Evolutionary conservation across 2,888 invertebrate species (phyloP).

Genomic region (Ctena decussata): DNA sequence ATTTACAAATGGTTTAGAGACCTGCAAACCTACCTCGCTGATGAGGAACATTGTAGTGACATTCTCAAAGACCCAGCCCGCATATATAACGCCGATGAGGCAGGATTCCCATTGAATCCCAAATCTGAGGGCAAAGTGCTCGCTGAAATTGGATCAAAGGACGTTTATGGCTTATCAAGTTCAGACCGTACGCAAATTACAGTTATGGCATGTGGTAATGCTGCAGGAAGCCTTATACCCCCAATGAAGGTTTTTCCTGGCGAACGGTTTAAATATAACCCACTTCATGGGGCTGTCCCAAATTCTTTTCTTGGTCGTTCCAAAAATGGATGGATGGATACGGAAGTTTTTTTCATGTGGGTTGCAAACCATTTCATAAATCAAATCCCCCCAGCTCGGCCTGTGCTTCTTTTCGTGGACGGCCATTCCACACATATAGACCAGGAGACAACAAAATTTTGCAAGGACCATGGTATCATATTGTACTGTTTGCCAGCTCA

Average conservation of each 20-base stretch:
- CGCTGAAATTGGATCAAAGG: constrained; percentile 13
- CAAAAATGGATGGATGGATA: constrained; percentile 59
- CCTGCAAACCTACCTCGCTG: background rate
- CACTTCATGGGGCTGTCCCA: constrained; percentile 17
- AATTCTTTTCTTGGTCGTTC: constrained; percentile 36
- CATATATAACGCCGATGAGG: constrained; percentile 38
- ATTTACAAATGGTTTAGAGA: background rate
- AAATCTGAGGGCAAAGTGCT: constrained; percentile 22
- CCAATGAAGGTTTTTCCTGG: constrained; percentile 55
- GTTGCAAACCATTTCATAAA: constrained; percentile 2
- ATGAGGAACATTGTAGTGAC: background rate
- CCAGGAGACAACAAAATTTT: constrained; percentile 8
- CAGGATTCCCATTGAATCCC: constrained; percentile 27
- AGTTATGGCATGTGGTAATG: constrained; percentile 51
- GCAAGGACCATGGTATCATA: constrained; percentile 40
- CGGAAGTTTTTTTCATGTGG: constrained; percentile 37
- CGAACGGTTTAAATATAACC: constrained; percentile 37
- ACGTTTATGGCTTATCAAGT: constrained; percentile 29
- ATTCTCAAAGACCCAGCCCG: background rate
- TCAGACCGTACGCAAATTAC: constrained; percentile 57
- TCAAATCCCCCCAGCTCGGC: background rate
- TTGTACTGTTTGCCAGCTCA: constrained; percentile 49
- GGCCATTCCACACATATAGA: constrained; percentile 45
- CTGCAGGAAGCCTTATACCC: constrained; percentile 39
- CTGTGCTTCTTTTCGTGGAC: constrained; percentile 50